Evolutionary conservation across 2,888 invertebrate species (phyloP).

Genomic region (Caenorhabditis sinica): DNA sequence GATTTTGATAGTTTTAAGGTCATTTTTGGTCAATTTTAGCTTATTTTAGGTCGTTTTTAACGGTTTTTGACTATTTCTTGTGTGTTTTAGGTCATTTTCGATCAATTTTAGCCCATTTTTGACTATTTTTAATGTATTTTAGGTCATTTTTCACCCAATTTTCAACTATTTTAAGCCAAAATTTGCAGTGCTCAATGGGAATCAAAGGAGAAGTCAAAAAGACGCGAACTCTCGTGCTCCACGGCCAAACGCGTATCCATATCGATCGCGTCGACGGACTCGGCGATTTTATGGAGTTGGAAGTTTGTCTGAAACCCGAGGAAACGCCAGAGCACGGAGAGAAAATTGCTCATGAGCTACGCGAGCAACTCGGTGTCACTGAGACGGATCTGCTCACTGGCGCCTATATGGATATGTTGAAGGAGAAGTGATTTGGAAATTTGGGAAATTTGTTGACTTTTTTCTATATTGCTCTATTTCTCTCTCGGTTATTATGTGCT

Average conservation of each 20-base stretch:
- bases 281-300: constrained; percentile 91
- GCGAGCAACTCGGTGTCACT: constrained; percentile 86
- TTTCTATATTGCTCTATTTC: too few species aligned
- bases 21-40: too few species aligned
- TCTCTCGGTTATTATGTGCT: too few species aligned
- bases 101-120: too few species aligned
- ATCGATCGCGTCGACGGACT: constrained; percentile 90
- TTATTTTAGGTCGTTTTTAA: too few species aligned
- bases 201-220: constrained; percentile 89
- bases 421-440: too few species aligned
- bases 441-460: too few species aligned
- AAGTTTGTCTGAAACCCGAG: constrained; percentile 88
- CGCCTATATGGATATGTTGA: constrained; percentile 79
- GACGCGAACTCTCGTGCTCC: constrained; percentile 88
- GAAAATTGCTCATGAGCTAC: constrained; percentile 88
- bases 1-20: too few species aligned
- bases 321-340: constrained; percentile 89
- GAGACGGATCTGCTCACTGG: constrained; percentile 73
- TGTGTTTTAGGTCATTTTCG: too few species aligned
- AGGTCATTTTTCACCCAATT: not conserved
- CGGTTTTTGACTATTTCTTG: too few species aligned
- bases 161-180: not conserved
- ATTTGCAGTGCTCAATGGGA: constrained; percentile 87
- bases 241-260: constrained; percentile 92
- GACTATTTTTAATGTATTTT: too few species aligned